These are phyloP conservation scores for Resseliella maxima DNA, from an alignment of 2,888 invertebrate genomes.

Conservation along the genomic window DNA sequence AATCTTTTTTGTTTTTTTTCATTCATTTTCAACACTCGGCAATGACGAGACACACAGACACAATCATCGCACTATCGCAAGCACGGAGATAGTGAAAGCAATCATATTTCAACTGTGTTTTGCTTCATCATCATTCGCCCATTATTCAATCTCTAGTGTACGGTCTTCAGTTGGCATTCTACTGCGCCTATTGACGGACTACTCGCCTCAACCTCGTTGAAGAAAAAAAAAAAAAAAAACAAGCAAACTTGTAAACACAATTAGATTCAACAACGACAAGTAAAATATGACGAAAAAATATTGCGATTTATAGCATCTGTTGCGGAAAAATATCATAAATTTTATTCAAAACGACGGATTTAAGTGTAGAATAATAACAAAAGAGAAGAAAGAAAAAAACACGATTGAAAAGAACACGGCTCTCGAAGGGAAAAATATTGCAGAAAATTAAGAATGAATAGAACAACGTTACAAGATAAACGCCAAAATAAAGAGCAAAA, in stretches of 20 bases:
- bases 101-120: slow-evolving; percentile 21
- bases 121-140: neutral
- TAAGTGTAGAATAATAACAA: slow-evolving; percentile 12
- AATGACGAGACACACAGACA: neutral
- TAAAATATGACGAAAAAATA: neutral
- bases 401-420: neutral
- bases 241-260: neutral
- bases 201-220: neutral
- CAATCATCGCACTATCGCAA: neutral
- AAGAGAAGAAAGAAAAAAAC: neutral
- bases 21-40: neutral
- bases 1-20: no score
- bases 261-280: neutral
- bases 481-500: neutral
- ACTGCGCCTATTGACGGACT: slow-evolving; percentile 1
- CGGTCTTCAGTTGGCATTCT: neutral
- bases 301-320: neutral
- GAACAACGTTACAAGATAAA: neutral
- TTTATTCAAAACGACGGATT: neutral
- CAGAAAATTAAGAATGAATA: neutral
- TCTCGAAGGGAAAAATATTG: neutral
- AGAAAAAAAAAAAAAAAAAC: no score
- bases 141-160: neutral
- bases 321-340: neutral
- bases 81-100: slow-evolving; percentile 18